These are phyloP conservation scores for Tenthredo mesomela DNA, from an alignment of 2,888 invertebrate genomes.

Conservation along the genomic window DNA sequence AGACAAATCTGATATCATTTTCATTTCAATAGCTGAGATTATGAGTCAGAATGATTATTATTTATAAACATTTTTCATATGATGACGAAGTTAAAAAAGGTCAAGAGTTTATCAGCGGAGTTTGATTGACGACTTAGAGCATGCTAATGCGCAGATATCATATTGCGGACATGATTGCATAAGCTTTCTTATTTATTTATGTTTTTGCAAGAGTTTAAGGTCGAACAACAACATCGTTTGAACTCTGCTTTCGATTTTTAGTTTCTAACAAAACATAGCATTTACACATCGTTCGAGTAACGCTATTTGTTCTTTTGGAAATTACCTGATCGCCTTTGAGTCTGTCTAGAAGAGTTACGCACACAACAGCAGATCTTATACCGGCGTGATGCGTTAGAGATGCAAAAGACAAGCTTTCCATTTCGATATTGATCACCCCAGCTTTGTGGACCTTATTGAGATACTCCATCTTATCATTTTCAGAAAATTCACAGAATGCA, in stretches of 20 bases:
- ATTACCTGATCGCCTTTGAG: slow-evolving; percentile 95
- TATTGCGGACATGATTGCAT: background rate
- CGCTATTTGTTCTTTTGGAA: background rate
- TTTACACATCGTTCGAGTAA: background rate
- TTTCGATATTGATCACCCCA: slow-evolving; percentile 97
- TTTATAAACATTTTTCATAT: background rate
- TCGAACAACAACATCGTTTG: background rate
- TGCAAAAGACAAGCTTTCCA: slow-evolving; percentile 97
- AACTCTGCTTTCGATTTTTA: background rate
- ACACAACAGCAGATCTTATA: slow-evolving; percentile 95
- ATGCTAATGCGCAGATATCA: background rate
- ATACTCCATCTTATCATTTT: slow-evolving; percentile 94
- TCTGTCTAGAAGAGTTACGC: slow-evolving; percentile 95
- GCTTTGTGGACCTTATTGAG: slow-evolving; percentile 86
- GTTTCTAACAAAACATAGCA: background rate
- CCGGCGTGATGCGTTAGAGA: slow-evolving; percentile 96
- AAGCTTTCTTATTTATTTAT: background rate
- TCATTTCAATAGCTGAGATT: background rate
- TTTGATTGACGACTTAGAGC: background rate
- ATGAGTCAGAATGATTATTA: background rate
- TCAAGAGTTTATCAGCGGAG: background rate
- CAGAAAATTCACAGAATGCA: slow-evolving; percentile 96
- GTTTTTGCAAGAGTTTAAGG: background rate
- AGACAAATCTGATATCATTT: background rate
- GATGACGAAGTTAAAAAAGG: background rate